Percentiles rank a stretch among this genome's conserved stretches.
These are phyloP conservation scores for Drosophila auraria DNA, from an alignment of 1,140 invertebrate genomes.

Conservation along the genomic window DNA sequence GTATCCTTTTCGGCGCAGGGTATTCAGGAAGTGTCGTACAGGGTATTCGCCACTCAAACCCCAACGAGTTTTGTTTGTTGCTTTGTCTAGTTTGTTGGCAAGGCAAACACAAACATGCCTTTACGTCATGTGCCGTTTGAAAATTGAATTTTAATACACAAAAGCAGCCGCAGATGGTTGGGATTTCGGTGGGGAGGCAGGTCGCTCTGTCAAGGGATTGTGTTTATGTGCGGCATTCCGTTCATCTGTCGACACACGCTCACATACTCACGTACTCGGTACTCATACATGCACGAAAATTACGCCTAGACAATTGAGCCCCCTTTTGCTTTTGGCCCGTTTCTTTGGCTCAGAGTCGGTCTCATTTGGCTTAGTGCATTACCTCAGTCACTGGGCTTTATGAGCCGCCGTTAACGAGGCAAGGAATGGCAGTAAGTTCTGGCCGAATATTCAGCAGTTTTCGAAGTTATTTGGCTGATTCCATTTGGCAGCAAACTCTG, in stretches of 20 bases:
- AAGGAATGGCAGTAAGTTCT: constrained; percentile 24
- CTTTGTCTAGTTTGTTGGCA: constrained; percentile 54
- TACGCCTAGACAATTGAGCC: constrained; percentile 32
- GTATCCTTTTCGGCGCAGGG: background rate
- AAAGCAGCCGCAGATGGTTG: constrained; percentile 41
- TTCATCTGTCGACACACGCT: background rate
- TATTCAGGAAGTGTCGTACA: constrained; percentile 15
- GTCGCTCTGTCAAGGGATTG: constrained; percentile 35
- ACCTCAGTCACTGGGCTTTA: constrained; percentile 28
- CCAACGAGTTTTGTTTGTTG: constrained; percentile 23
- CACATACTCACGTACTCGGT: background rate
- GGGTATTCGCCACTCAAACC: constrained; percentile 10
- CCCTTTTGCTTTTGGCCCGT: background rate
- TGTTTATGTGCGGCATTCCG: constrained; percentile 24
- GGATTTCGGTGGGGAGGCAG: constrained; percentile 5
- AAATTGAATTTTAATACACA: constrained; percentile 76
- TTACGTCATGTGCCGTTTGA: constrained; percentile 60
- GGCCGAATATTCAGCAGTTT: constrained; percentile 15
- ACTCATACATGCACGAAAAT: background rate
- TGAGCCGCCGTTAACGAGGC: constrained; percentile 27
- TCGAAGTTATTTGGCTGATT: constrained; percentile 40
- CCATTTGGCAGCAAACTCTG: constrained; percentile 25
- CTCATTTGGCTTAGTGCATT: constrained; percentile 63
- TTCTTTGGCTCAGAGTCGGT: constrained; percentile 31
- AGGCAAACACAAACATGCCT: constrained; percentile 60